Base-by-base conservation (phyloP, 1,140 invertebrate species). In the Sinonovacula constricta region DNA sequence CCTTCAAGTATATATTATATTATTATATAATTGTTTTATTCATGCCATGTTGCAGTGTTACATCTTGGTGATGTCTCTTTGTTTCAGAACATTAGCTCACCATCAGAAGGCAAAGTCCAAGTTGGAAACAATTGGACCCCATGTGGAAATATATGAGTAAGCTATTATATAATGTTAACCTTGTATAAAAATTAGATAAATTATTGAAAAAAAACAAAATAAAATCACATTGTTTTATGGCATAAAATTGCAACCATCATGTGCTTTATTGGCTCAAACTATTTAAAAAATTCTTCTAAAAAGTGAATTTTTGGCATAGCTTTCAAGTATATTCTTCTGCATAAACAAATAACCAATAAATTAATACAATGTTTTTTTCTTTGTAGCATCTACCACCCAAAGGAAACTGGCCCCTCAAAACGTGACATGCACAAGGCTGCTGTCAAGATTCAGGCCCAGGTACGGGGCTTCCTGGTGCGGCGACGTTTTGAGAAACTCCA, bases 401-500 rank as follows among this genome's bases (percentile, higher is more conserved):
- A 87, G 71, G 81, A 84, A 30, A 83, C 79, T 14, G 89, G 88
- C 22, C 87, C 86, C 0, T 86, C 85, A 15, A 86, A 84, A 69
- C 78, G 71, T 22, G 82, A 88, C 45, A 90, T 97, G 26, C 93
- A 95, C 63, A 93, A 94, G 34, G 95, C 97, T 0, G 96, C 96
- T 0, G 81, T 92, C 3, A 93, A 93, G 2, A 93, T 96, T 33
- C 95, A 96, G 85, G 92, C 92, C 83, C 92, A 92, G 81, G 90
- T 93, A 3, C 92, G 96, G 83, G 95, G 95, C 28, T 96, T 95
- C 89, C 91, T 98, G 0, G 94, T 95, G 0, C 92, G 96, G 76
- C 94, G 93, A 67, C 91, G 93, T 62, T 94, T 90, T 68, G 85
- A 87, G 45, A 85, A 83, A 66, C 76, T 90, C 14, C 66, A 83